Evolutionary conservation across 35 echinoderm and acorn worm genomes (phyloP).

Genomic region (Heliocidaris tuberculata): DNA sequence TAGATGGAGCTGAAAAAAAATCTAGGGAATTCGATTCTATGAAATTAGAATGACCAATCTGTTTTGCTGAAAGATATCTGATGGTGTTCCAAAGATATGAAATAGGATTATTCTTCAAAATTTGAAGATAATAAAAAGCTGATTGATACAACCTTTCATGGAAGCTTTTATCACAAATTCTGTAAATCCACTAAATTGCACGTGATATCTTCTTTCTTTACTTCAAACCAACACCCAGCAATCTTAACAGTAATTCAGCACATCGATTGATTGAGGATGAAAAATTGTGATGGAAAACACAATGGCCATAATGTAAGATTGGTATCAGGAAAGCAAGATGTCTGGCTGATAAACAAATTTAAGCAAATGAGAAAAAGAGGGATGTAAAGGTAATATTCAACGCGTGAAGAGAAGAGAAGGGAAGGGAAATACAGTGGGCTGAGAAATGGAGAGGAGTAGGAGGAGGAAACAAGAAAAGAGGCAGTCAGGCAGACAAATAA

Average conservation of each 20-base stretch:
- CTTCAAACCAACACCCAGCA: neutral
- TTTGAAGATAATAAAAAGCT: neutral
- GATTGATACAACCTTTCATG: neutral
- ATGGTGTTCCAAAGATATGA: neutral
- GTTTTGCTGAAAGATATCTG: neutral
- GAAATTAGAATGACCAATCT: neutral
- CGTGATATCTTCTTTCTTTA: neutral
- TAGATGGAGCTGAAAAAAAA: neutral
- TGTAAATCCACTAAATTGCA: neutral
- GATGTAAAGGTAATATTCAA: too few relatives aligned
- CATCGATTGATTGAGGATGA: neutral
- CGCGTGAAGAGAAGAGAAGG: too few relatives aligned
- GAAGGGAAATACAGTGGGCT: too few relatives aligned
- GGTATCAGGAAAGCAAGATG: too few relatives aligned
- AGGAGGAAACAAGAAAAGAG: too few relatives aligned
- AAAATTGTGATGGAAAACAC: neutral
- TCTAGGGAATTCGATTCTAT: neutral
- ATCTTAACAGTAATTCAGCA: neutral
- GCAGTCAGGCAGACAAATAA: too few relatives aligned
- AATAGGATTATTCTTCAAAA: neutral
- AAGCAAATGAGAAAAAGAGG: too few relatives aligned
- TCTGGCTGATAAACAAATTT: too few relatives aligned
- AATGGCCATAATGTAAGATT: neutral
- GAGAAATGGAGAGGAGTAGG: too few relatives aligned
- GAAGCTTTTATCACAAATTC: neutral